Percentiles rank a stretch among this genome's conserved stretches.
Conservation (phyloP, 1,140 invertebrate genomes). For the Heliconius congener region DNA sequence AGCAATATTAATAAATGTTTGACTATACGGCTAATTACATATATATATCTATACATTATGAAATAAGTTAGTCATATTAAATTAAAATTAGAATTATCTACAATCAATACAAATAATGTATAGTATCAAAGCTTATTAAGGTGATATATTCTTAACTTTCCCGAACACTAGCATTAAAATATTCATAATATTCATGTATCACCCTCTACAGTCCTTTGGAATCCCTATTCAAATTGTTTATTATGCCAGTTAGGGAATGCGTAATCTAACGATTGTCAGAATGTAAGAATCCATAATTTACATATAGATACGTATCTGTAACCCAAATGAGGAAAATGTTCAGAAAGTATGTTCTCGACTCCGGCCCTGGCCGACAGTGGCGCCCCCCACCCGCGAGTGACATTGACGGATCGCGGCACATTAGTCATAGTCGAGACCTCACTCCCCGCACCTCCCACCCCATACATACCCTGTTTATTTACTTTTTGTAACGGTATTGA, state of each 20-base stretch:
- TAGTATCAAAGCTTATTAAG: no score
- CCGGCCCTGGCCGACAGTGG: constrained; percentile 67
- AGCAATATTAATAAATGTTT: no score
- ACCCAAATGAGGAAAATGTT: constrained; percentile 68
- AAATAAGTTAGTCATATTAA: no score
- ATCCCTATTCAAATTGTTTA: constrained; percentile 34
- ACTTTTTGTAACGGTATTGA: constrained; percentile 81
- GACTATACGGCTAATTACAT: no score
- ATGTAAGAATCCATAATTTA: constrained; percentile 64
- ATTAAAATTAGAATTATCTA: no score
- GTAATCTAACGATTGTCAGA: constrained; percentile 42
- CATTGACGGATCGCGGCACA: constrained; percentile 75
- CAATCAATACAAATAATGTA: no score
- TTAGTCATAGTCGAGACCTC: constrained; percentile 79
- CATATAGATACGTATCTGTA: constrained; percentile 76
- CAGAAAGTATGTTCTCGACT: constrained; percentile 66
- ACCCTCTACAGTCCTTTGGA: constrained; percentile 16
- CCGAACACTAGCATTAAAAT: not conserved
- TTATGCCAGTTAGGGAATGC: constrained; percentile 32
- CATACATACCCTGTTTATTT: constrained; percentile 77
- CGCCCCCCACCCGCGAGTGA: constrained; percentile 72
- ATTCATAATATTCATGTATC: constrained; percentile 9
- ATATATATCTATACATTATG: no score
- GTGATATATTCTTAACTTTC: no score
- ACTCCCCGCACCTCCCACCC: constrained; percentile 52